Base-by-base conservation (phyloP, 2,888 invertebrate genomes). In the Sinhomidia bicolor region DNA sequence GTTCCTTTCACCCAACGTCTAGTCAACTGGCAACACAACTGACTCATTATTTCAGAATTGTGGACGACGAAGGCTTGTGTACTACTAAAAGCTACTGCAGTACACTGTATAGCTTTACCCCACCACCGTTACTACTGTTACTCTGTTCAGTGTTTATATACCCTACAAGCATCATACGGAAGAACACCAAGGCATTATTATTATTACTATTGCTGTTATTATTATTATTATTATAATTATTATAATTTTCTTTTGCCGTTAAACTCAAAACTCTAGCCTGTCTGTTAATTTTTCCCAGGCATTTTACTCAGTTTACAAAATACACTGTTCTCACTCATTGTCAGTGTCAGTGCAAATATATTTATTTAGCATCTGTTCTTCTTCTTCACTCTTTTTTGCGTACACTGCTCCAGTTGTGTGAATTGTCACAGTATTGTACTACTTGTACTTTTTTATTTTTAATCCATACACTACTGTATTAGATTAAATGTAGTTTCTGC, bases 21-120 rank as follows among this genome's bases (percentile, higher is more conserved):
- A 74, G 36, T 84, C 32, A 65, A 76, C 76, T 32, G 51, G 44
- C 76, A 76, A 60, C 74, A 74, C 57, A 84, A 76, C 74, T 14
- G 57, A 74, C 71, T 86, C 86, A 86, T 86, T 86, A 86, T 81
- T 81, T 81, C 65, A n/a, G 68, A 54, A 85, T 85, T 78, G 78
- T 78, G 78, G 47, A 78, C 51, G 29, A 36, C 65, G 65, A 51
- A 76, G 23, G 14, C 85, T 44, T 36, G 65, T 85, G 65, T 84
- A 71, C 68, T 79, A 88, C 83, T 88, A 88, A 88, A 41, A 41
- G 41, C 41, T 41, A 41, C 51, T 32, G 29, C 54, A 51, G 54
- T 54, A 78, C 44, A 71, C 23, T 71, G 44, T 26, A n/a, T n/a
- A 71, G 36, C n/a, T 71, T n/a, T 71, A 12, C 51, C 51, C 76